A percentile compares a stretch with the other conserved stretches of the same genome.
Conservation (phyloP, 2,797 vertebrate genomes). For the Tamandua tetradactyla region DNA sequence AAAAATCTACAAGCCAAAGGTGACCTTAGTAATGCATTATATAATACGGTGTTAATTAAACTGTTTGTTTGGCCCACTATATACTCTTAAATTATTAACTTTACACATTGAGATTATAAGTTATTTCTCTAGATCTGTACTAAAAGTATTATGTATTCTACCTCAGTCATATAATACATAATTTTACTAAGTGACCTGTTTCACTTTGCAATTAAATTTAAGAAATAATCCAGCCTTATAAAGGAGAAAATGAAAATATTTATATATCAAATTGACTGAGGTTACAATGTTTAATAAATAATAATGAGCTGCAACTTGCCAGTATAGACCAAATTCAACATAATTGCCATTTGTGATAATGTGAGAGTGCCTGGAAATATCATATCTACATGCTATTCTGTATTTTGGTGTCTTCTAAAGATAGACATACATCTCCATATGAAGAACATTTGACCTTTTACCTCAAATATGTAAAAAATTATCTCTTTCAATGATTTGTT, state of each 20-base stretch:
- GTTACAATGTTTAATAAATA: not conserved
- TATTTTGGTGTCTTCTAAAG: not conserved
- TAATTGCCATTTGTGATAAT: not conserved
- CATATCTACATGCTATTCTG: not conserved
- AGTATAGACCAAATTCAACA: not conserved
- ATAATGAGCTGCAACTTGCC: not conserved
- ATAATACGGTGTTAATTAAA: not conserved
- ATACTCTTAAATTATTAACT: conserved; percentile 38
- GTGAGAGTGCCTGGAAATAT: not conserved
- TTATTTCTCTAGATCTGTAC: not conserved
- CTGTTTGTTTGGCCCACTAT: not conserved
- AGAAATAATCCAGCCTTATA: not conserved
- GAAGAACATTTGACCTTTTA: not conserved
- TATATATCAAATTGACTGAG: not conserved
- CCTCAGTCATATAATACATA: not conserved
- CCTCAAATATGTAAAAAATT: not conserved
- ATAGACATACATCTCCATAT: not conserved
- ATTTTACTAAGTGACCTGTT: conserved; percentile 28
- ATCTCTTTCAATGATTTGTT: not conserved
- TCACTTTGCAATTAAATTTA: conserved; percentile 44
- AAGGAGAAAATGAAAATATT: conserved; percentile 27
- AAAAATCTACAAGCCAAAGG: conserved; percentile 62
- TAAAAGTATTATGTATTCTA: conserved; percentile 25
- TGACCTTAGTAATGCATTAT: not conserved
- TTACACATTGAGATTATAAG: conserved; percentile 6